Evolutionary conservation across 2,113 vertebrate genomes (phyloP).

Genomic region (Cyprinodon variegatus): DNA sequence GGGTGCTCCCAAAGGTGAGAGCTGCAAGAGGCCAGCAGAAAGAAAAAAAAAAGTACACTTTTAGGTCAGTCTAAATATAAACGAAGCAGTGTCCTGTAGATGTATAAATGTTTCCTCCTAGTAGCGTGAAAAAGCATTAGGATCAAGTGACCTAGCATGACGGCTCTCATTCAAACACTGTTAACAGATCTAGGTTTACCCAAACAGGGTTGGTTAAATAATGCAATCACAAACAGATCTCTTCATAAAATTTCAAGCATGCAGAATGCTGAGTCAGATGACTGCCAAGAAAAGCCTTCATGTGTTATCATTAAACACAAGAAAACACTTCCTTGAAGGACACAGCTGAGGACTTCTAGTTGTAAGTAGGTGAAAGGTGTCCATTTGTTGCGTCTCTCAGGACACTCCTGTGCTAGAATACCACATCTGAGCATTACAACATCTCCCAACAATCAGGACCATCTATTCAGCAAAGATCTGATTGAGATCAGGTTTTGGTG

Average conservation of each 20-base stretch:
- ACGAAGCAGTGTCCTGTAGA: background rate
- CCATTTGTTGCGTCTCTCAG: background rate
- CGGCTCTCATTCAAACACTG: background rate
- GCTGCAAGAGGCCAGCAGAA: conserved; percentile 4
- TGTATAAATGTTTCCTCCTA: background rate
- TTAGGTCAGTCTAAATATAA: conserved; percentile 19
- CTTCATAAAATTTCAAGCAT: background rate
- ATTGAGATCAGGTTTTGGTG: background rate
- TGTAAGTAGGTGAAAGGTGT: conserved; percentile 72
- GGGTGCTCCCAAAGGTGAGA: background rate
- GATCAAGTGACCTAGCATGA: background rate
- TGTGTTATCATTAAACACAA: background rate
- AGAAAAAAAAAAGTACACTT: conserved; percentile 4
- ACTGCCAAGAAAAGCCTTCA: background rate
- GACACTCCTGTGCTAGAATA: background rate
- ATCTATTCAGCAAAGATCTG: background rate
- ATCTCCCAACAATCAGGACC: background rate
- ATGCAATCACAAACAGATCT: background rate
- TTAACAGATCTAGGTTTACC: background rate
- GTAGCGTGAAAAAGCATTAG: background rate
- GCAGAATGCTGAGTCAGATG: background rate
- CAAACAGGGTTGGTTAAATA: background rate
- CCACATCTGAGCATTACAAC: conserved; percentile 3
- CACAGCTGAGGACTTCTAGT: conserved; percentile 35
- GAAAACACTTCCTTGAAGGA: background rate